Conservation (phyloP, 2,113 vertebrate species). For the Amia ocellicauda region DNA sequence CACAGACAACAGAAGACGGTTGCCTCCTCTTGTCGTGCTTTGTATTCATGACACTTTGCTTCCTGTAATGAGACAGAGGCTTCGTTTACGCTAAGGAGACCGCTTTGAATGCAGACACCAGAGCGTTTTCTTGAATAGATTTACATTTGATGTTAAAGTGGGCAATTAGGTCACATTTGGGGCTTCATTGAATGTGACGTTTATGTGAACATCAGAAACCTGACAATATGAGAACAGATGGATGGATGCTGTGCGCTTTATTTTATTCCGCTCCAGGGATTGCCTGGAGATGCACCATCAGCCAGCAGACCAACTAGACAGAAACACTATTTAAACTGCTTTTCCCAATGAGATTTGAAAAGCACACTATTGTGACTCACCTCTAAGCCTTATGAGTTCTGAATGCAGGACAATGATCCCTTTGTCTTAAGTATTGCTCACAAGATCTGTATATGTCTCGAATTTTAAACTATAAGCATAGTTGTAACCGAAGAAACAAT, state of each 20-base stretch:
- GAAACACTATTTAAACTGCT: too few relatives aligned
- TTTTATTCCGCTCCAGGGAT: neutral
- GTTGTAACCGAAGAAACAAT: too few relatives aligned
- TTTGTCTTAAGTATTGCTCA: too few relatives aligned
- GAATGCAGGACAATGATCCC: too few relatives aligned
- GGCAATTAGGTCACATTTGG: neutral
- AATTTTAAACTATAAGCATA: too few relatives aligned
- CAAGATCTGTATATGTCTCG: too few relatives aligned
- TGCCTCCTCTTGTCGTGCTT: neutral
- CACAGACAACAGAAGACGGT: neutral
- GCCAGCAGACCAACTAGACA: neutral
- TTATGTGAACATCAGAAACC: neutral
- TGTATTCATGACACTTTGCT: neutral
- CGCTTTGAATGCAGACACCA: neutral
- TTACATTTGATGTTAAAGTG: too few relatives aligned
- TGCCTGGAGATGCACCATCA: neutral
- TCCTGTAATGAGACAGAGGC: neutral
- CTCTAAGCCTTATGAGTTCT: too few relatives aligned
- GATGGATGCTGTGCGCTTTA: neutral
- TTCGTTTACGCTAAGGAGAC: neutral
- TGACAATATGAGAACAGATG: neutral
- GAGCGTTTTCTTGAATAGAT: too few relatives aligned
- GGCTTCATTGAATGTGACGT: neutral
- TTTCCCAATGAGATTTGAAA: too few relatives aligned
- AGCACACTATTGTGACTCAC: too few relatives aligned